Evolutionary conservation across 2,113 vertebrate species (phyloP).

Genomic region (Spheniscus mendiculus): DNA sequence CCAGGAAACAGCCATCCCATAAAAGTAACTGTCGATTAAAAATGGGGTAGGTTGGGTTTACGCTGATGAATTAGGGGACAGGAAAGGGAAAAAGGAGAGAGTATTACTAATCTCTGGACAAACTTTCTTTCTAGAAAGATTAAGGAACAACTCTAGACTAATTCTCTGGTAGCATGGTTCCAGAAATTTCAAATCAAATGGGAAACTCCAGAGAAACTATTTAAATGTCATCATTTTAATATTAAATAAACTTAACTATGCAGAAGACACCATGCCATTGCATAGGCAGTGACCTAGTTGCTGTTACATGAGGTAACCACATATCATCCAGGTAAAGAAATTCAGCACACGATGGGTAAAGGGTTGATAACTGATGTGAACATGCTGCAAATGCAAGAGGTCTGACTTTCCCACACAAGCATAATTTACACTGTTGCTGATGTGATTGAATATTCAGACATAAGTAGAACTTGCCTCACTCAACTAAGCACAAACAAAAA

Average conservation of each 20-base stretch:
- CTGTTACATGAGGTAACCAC: neutral
- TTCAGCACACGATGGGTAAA: neutral
- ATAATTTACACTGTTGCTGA: neutral
- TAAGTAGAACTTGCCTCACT: neutral
- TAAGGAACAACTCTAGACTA: neutral
- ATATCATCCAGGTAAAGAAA: neutral
- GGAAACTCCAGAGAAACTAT: neutral
- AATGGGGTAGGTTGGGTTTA: neutral
- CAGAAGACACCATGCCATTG: neutral
- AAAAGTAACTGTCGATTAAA: neutral
- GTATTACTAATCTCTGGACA: neutral
- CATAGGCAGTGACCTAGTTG: neutral
- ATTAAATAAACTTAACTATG: neutral
- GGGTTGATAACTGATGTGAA: neutral
- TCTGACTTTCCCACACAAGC: neutral
- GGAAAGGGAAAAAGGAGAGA: neutral
- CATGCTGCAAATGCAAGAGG: neutral
- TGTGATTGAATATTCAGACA: neutral
- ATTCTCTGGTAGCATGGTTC: neutral
- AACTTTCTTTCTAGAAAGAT: neutral
- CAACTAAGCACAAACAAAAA: neutral
- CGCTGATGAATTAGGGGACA: neutral
- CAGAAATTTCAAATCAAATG: conserved; percentile 1
- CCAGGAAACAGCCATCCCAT: neutral
- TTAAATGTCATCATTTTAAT: conserved; percentile 11